Evolutionary conservation across 35 echinoderm and acorn worm genomes (phyloP).

Genomic region (Apostichopus japonicus): DNA sequence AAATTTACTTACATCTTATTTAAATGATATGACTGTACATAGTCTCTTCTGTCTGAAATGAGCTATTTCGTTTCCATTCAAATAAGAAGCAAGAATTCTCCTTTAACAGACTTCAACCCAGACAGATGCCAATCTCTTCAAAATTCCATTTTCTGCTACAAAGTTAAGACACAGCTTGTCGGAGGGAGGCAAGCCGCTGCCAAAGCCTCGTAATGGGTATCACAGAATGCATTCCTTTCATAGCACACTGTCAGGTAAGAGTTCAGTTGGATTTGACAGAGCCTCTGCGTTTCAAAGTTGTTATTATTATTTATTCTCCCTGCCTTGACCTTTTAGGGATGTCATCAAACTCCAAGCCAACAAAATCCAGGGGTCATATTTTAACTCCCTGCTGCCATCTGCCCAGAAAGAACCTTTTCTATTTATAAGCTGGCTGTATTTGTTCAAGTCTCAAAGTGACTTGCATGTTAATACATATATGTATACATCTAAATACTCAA

Average conservation of each 20-base stretch:
- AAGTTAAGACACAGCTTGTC: slow-evolving; percentile 36
- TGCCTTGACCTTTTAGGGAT: slow-evolving; percentile 46
- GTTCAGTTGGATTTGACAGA: background rate
- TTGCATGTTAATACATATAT: too few relatives aligned
- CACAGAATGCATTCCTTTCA: slow-evolving; percentile 54
- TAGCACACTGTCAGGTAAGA: slow-evolving; percentile 45
- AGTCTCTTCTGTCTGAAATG: too few relatives aligned
- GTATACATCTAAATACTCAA: too few relatives aligned
- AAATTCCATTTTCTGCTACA: slow-evolving; percentile 38
- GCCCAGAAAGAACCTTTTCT: background rate
- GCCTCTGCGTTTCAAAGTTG: background rate
- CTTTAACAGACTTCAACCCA: background rate
- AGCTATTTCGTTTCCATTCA: too few relatives aligned
- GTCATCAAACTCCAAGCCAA: background rate
- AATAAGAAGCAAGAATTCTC: background rate
- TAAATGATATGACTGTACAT: too few relatives aligned
- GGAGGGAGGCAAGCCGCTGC: background rate
- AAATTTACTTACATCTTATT: too few relatives aligned
- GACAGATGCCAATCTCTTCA: slow-evolving; percentile 8
- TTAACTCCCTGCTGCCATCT: background rate
- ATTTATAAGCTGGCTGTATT: too few relatives aligned
- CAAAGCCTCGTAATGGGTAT: slow-evolving; percentile 37
- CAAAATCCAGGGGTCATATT: slow-evolving; percentile 30
- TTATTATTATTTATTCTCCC: background rate
- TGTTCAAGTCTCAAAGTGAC: too few relatives aligned